Conservation (phyloP, 2,797 vertebrate species). For the Peromyscus attwateri region DNA sequence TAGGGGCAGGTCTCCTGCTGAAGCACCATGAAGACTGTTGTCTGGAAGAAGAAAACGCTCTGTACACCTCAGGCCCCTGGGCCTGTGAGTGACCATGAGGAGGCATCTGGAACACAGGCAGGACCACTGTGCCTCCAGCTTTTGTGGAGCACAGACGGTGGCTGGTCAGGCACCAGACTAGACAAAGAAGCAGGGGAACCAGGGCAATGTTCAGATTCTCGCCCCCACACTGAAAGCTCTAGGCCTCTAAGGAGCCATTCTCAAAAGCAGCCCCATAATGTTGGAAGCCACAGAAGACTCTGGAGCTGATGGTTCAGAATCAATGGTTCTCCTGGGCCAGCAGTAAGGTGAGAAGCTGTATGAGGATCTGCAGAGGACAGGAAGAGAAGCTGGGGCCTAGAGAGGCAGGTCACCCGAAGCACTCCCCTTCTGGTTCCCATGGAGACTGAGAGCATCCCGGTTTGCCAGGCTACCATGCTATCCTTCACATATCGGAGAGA, state of each 20-base stretch:
- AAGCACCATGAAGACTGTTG: not conserved
- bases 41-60: not conserved
- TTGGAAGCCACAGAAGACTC: not conserved
- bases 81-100: not conserved
- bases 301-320: not conserved
- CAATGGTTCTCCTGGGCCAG: not conserved
- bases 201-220: not conserved
- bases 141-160: not conserved
- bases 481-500: not conserved
- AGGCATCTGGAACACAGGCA: not conserved
- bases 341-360: not conserved
- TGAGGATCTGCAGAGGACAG: not conserved
- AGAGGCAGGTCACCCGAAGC: too few relatives aligned
- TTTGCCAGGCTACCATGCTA: not conserved
- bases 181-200: not conserved
- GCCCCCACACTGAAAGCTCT: not conserved
- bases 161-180: not conserved
- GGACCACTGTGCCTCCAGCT: not conserved
- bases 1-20: not conserved
- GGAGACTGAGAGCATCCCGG: not conserved
- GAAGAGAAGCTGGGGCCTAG: not conserved
- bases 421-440: rapidly evolving
- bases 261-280: not conserved
- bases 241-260: not conserved
- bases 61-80: not conserved